phyloP scores from a whole-genome alignment of 2,113 vertebrate genomes.

The Martes martes region DNA sequence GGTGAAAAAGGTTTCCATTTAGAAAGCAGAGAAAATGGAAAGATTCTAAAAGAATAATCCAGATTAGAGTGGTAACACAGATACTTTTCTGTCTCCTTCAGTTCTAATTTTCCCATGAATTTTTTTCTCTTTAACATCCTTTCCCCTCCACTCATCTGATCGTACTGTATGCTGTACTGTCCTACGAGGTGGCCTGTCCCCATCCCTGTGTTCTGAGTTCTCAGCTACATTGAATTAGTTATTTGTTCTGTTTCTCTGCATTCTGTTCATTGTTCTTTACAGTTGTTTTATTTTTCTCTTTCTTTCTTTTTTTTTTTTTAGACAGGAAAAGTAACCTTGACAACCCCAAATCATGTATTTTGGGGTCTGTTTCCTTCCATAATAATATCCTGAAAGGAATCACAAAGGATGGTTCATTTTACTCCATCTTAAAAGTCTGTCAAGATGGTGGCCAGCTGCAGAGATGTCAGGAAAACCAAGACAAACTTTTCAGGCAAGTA shows the following conservation, averaged over 20 bases:
- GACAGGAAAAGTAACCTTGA: constrained; percentile 46
- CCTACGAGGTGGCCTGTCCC: background rate
- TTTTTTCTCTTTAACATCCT: background rate
- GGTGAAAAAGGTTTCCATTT: background rate
- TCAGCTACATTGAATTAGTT: background rate
- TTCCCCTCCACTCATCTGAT: background rate
- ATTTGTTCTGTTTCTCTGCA: background rate
- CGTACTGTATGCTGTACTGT: background rate
- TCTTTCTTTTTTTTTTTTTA: constrained; percentile 39
- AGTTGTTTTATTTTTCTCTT: constrained; percentile 44
- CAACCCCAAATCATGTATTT: constrained; percentile 7
- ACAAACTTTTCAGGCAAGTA: constrained; percentile 36
- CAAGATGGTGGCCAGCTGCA: constrained; percentile 35
- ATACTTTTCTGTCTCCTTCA: background rate
- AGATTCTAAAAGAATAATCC: background rate
- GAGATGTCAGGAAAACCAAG: constrained; percentile 35
- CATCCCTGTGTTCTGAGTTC: background rate
- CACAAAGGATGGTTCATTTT: constrained; percentile 35
- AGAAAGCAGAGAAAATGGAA: background rate
- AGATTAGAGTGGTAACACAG: background rate
- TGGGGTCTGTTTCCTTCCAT: constrained; percentile 38
- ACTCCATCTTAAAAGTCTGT: constrained; percentile 53
- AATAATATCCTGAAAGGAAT: constrained; percentile 53
- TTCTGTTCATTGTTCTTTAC: constrained; percentile 19
- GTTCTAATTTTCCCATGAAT: background rate